Evolutionary conservation across 2,888 invertebrate species (phyloP).

Genomic region (Stegophylla sp.): DNA sequence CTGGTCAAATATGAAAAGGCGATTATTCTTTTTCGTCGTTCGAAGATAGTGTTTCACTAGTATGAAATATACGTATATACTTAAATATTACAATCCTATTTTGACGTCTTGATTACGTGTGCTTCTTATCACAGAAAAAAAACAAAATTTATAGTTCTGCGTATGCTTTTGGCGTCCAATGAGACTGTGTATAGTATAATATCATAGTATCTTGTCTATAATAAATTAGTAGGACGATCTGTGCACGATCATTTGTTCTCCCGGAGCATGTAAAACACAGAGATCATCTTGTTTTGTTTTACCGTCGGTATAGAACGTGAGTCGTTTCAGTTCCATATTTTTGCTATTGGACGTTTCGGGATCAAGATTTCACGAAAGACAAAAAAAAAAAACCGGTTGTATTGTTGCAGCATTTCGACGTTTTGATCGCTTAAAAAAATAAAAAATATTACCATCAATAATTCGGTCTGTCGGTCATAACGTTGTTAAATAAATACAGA

Average conservation of each 20-base stretch:
- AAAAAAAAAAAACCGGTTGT: conserved; percentile 17
- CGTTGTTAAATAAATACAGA: too few species aligned
- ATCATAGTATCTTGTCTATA: neutral
- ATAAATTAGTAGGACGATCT: neutral
- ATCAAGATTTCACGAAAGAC: neutral
- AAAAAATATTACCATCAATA: too few species aligned
- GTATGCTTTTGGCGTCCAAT: too few species aligned
- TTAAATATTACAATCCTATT: neutral
- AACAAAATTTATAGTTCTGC: conserved; percentile 1
- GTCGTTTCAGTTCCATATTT: neutral
- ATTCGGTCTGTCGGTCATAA: too few species aligned
- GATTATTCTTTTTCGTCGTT: neutral
- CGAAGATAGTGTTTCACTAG: neutral
- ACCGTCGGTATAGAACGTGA: too few species aligned
- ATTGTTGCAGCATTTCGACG: neutral
- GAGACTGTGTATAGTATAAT: too few species aligned
- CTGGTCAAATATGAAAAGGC: neutral
- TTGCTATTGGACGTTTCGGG: neutral
- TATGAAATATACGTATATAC: neutral
- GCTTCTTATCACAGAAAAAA: neutral
- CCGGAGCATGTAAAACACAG: neutral
- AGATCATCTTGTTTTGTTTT: neutral
- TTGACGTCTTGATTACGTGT: neutral
- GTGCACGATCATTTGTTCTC: conserved; percentile 11
- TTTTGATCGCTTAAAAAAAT: too few species aligned